A percentile compares a stretch with the other conserved stretches of the same genome.
Conservation (phyloP, 2,113 vertebrate species). For the Apteryx owenii region DNA sequence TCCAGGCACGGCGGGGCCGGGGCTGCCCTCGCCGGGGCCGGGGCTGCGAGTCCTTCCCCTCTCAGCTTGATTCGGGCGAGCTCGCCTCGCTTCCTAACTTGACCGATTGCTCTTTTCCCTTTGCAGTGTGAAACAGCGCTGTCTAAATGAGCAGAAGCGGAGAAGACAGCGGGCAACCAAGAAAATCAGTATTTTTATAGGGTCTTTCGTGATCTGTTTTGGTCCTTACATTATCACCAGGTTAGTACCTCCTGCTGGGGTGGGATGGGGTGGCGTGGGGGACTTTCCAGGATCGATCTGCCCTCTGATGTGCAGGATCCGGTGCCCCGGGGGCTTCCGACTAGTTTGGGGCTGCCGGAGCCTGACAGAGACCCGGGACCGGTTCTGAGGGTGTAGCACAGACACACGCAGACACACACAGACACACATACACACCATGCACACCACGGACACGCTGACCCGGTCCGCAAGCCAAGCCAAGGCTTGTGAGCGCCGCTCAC, state of each 20-base stretch:
- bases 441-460: fast-evolving
- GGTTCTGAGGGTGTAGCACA: background rate
- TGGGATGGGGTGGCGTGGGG: background rate
- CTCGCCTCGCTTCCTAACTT: background rate
- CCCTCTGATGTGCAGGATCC: background rate
- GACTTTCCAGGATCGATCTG: background rate
- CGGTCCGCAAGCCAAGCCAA: fast-evolving
- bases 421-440: background rate
- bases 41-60: background rate
- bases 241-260: constrained; percentile 62
- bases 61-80: background rate
- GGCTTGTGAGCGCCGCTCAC: background rate
- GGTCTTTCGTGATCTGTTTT: constrained; percentile 84
- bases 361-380: fast-evolving
- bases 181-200: constrained; percentile 85
- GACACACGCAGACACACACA: background rate
- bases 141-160: constrained; percentile 81
- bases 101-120: background rate
- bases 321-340: background rate
- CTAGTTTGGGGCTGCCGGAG: background rate
- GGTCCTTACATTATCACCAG: constrained; percentile 84
- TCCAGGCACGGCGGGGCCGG: background rate
- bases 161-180: constrained; percentile 78
- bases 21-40: background rate
- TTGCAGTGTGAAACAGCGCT: constrained; percentile 83